Evolutionary conservation across 2,797 vertebrate genomes (phyloP), one percentile per base, ranked within the genome.

Genomic region (Enoplosus armatus): DNA sequence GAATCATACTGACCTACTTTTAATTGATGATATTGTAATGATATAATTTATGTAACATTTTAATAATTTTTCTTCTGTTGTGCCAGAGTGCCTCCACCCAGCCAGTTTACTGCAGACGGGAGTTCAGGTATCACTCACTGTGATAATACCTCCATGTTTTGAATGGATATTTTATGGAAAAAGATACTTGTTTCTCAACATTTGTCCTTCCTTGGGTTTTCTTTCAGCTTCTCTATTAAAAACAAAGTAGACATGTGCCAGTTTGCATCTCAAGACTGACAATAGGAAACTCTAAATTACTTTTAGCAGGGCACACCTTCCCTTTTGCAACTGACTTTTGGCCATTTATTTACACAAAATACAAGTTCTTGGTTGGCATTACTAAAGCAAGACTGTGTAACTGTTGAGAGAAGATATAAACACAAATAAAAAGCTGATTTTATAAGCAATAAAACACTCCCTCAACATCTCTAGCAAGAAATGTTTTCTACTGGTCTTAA

Each of bases 41-140:
- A 68, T 35, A 18, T 61, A 50, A 74, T 41, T 26, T 1, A 35
- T 80, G 48, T 70, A 60, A 54, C 8, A 58, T 68, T 72, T 70
- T 62, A 50, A 80, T 65, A 4, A 6, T 66, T 63, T 78, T 64
- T 72, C 22, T 77, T 84, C 35, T 89, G 5, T 82, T 83, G 78
- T 90, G 51, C 53, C 85, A 95, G 95, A 89, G 82, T 95, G 63
- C 94, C 95, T 80, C 93, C 95, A 55, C 95, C 94, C 31, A 88
- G 88, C 79, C 95, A 94, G 89, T 95, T 95, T 69, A 90, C 88
- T 33, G 86, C 91, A 33, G 89, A 94, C 1, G 87, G 84, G 24
- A 91, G 88, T 53, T 47, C 92, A 94, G 95, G 95, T 96, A 92
- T 69, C 15, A 24, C 7, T 29, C 8, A 54, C 37, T 48, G 2